A percentile compares a stretch with the other conserved stretches of the same genome.
Evolutionary conservation across 2,797 vertebrate species (phyloP).

Genomic region (Alcedo atthis): DNA sequence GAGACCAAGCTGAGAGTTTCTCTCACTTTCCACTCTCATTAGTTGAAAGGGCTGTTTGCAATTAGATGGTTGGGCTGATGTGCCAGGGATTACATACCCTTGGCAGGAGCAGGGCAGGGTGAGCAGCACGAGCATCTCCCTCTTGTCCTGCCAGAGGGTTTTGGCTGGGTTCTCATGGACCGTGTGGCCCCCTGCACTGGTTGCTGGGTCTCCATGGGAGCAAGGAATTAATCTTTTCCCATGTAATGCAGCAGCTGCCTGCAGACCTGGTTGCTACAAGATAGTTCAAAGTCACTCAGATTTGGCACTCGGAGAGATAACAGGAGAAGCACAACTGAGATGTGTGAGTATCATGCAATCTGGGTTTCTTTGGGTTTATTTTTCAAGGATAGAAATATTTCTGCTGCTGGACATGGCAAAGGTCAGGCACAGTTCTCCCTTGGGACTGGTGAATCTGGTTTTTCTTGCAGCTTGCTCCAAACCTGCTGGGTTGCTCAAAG

Average conservation of each 20-base stretch:
- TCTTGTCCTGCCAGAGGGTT: neutral
- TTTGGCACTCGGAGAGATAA: neutral
- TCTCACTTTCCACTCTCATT: neutral
- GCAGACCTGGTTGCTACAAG: neutral
- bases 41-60: neutral
- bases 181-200: neutral
- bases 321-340: neutral
- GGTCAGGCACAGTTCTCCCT: neutral
- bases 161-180: accelerated
- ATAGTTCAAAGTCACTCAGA: neutral
- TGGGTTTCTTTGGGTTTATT: neutral
- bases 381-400: neutral
- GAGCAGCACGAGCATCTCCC: accelerated
- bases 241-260: accelerated
- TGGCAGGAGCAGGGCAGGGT: neutral
- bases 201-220: neutral
- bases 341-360: neutral
- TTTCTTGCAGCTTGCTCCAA: neutral
- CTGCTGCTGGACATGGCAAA: neutral
- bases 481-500: neutral
- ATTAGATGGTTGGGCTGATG: neutral
- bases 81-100: neutral
- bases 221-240: neutral
- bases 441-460: neutral
- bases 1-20: neutral